These are phyloP conservation scores for Myripristis murdjan DNA, from an alignment of 2,797 vertebrate species.

Conservation along the genomic window DNA sequence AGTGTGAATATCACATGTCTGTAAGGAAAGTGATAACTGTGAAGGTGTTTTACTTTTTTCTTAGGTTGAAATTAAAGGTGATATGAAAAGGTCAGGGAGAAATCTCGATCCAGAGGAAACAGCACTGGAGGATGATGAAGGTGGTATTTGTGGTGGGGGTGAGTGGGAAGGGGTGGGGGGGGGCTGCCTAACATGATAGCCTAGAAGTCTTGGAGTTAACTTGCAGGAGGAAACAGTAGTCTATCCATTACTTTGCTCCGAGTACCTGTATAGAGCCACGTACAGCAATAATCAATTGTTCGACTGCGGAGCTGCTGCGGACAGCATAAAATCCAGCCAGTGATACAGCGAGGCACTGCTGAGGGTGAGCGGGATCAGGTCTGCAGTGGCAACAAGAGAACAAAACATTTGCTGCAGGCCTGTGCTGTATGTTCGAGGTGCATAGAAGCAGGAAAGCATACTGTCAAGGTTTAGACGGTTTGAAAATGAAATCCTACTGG, in stretches of 20 bases:
- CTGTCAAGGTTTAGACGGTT: conserved; percentile 44
- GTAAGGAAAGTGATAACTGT: conserved; percentile 1
- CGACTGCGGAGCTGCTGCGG: conserved; percentile 39
- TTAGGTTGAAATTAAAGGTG: conserved; percentile 45
- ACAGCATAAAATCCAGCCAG: conserved; percentile 47
- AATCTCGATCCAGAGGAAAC: conserved; percentile 39
- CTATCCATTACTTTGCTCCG: conserved; percentile 37
- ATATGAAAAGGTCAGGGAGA: conserved; percentile 52
- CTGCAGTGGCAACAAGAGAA: conserved; percentile 18
- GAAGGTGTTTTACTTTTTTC: conserved; percentile 23
- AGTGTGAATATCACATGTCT: background rate
- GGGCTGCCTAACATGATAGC: conserved; percentile 39
- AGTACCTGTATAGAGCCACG: conserved; percentile 47
- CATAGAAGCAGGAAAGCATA: conserved; percentile 40
- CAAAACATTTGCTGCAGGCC: conserved; percentile 35
- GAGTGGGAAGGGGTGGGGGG: background rate
- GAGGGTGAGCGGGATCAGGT: conserved; percentile 31
- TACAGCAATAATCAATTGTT: conserved; percentile 60
- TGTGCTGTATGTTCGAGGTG: conserved; percentile 15
- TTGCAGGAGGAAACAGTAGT: conserved; percentile 28
- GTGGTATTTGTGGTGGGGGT: conserved; percentile 23
- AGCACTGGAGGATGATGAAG: conserved; percentile 48
- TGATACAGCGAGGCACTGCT: conserved; percentile 27
- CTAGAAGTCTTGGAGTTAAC: conserved; percentile 35
- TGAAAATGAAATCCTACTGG: conserved; percentile 47